A percentile compares a stretch with the other conserved stretches of the same genome.
Conservation (phyloP, 2,888 invertebrate species). For the Mongoloraphidia duomilia region DNA sequence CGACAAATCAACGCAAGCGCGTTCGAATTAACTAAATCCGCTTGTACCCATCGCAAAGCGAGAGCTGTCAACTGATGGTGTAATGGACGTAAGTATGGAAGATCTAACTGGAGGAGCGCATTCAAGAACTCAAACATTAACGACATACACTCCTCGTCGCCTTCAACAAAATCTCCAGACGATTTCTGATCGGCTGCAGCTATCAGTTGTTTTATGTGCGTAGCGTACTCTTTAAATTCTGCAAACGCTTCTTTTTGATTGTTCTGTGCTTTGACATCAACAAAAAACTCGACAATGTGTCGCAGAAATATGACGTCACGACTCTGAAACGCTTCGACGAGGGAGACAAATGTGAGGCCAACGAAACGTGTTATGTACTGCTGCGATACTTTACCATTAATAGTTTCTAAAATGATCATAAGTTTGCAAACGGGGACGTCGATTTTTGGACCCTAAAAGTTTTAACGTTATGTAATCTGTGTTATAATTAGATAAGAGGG, state of each 20-base stretch:
- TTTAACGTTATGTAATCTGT: too few species aligned
- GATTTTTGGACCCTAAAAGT: constrained; percentile 26
- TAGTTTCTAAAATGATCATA: constrained; percentile 36
- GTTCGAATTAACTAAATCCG: constrained; percentile 30
- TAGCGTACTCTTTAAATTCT: constrained; percentile 22
- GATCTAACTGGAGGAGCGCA: constrained; percentile 30
- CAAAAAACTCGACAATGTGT: constrained; percentile 38
- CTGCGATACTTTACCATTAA: constrained; percentile 33
- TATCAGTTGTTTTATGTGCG: constrained; percentile 28
- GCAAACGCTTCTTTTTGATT: constrained; percentile 13
- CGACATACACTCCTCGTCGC: constrained; percentile 32
- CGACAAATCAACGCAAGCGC: constrained; percentile 30
- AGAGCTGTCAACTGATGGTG: constrained; percentile 29
- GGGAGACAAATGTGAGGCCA: constrained; percentile 32
- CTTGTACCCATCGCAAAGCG: constrained; percentile 34
- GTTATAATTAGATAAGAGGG: too few species aligned
- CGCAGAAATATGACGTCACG: constrained; percentile 32
- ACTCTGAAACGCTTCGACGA: constrained; percentile 30
- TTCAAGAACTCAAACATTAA: constrained; percentile 35
- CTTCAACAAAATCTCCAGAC: constrained; percentile 15
- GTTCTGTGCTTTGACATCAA: constrained; percentile 31
- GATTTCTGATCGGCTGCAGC: constrained; percentile 15
- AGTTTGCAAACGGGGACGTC: constrained; percentile 39
- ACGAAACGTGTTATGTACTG: constrained; percentile 33
- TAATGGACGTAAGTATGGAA: constrained; percentile 26